These are phyloP conservation scores for Apogon talboti DNA, from an alignment of 2,797 vertebrate species.

Conservation along the genomic window DNA sequence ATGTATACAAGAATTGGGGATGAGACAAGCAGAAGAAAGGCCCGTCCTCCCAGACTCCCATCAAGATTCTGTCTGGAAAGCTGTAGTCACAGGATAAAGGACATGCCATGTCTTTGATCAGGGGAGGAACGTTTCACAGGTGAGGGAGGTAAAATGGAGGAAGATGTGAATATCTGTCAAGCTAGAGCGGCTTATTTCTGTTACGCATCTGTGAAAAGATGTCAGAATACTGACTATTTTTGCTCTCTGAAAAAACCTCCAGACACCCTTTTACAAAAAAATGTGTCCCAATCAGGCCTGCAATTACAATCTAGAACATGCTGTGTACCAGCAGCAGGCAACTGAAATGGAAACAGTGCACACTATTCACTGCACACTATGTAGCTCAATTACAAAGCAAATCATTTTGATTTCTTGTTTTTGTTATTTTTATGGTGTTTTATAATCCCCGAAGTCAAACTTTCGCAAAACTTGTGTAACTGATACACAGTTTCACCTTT, in stretches of 20 bases:
- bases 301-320: constrained; percentile 72
- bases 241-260: constrained; percentile 18
- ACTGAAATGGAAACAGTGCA: constrained; percentile 56
- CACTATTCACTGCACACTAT: constrained; percentile 51
- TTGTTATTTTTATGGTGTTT: constrained; percentile 11
- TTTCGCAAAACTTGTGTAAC: constrained; percentile 28
- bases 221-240: constrained; percentile 56
- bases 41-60: constrained; percentile 56
- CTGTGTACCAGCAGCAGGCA: constrained; percentile 62
- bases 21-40: constrained; percentile 63
- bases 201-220: constrained; percentile 36
- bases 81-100: constrained; percentile 70
- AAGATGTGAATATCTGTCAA: constrained; percentile 70
- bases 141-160: constrained; percentile 67
- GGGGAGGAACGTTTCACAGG: constrained; percentile 66
- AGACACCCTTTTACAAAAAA: constrained; percentile 44
- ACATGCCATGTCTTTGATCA: constrained; percentile 76
- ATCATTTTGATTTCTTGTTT: constrained; percentile 42
- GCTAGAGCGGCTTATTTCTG: constrained; percentile 53
- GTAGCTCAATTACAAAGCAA: constrained; percentile 63
- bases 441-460: constrained; percentile 25
- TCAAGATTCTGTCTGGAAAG: constrained; percentile 70
- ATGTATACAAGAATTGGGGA: constrained; percentile 43
- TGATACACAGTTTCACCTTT: constrained; percentile 49
- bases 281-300: constrained; percentile 68